Evolutionary conservation across 2,888 invertebrate species (phyloP).

Genomic region (Ormyrus rosae): DNA sequence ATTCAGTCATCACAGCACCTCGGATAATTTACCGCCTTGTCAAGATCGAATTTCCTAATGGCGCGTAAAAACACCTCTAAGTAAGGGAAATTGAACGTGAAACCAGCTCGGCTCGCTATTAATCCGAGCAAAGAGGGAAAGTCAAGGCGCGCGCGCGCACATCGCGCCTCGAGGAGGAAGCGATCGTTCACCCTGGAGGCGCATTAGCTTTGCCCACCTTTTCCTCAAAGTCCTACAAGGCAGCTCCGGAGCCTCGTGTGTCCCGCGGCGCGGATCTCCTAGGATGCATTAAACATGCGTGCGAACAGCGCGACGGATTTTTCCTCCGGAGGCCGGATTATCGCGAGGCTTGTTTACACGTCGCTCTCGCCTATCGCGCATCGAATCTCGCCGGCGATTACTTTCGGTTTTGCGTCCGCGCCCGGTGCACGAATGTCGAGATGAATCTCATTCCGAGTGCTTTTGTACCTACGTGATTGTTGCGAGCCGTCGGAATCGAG

Average conservation of each 20-base stretch:
- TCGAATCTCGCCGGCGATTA: conserved; percentile 18
- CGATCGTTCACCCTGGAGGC: conserved; percentile 8
- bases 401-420: conserved; percentile 3
- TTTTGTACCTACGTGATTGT: no score
- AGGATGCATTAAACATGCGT: conserved; percentile 10
- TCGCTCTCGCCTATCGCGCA: conserved; percentile 9
- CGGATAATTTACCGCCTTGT: no score
- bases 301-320: neutral
- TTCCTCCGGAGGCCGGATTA: neutral
- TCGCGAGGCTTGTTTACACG: conserved; percentile 32
- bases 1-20: no score
- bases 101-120: no score
- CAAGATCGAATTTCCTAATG: no score
- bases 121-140: no score
- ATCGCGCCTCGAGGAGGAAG: neutral
- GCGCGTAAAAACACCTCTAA: no score
- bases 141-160: no score
- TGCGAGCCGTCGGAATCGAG: no score
- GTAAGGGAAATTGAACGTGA: no score
- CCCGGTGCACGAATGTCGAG: no score
- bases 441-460: no score
- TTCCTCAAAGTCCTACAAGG: conserved; percentile 14
- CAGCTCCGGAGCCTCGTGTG: neutral
- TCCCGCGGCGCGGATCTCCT: conserved; percentile 40
- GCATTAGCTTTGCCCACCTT: neutral